Evolutionary conservation across 37 sponge, comb jelly and placozoan species (phyloP), one percentile per base, ranked within the genome.

Genomic region (Cliona cf. orientalis): DNA sequence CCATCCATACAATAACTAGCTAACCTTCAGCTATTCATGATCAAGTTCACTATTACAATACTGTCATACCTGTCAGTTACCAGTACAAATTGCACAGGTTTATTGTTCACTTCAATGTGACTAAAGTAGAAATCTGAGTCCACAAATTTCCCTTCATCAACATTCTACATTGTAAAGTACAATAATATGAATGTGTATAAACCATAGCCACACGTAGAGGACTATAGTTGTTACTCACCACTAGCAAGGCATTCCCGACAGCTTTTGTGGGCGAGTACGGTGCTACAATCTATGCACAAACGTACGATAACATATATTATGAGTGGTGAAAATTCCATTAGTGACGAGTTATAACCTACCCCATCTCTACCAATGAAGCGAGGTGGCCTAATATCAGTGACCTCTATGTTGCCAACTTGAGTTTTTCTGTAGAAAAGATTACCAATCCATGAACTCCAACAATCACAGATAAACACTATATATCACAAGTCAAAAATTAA

Each of bases 311-410:
- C 5, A 23, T 22, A 5, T 53, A 49, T 2, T 42, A 46, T 19
- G 0, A 71, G 37, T 7, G n/a, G 21, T 17, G 25, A 19, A 19
- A 7, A 37, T 23, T 37, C 7, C 14, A 3, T 12, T 36, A 23
- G 12, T 32, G 46, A 9, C 34, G 7, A 21, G 29, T 76, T 28
- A 42, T 7, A 0, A 59, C 82, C 68, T 53, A 86, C 85, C 38
- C 84, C 90, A 83, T 89, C 85, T 57, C 74, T 58, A 19, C 80
- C 84, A 26, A 92, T 92, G 45, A 80, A 88, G 33, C 93, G 49
- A 9, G 93, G 89, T 32, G 76, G 89, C 36, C 93, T 66, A 2
- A 92, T 68, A 34, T 84, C 85, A 29, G 75, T 63, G 19, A 87
- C 58, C 37, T 92, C 82, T 43, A 88, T n/a, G 64, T 75, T 80